Evolutionary conservation across 1,140 invertebrate genomes (phyloP).

Genomic region (Leucophenga varia): DNA sequence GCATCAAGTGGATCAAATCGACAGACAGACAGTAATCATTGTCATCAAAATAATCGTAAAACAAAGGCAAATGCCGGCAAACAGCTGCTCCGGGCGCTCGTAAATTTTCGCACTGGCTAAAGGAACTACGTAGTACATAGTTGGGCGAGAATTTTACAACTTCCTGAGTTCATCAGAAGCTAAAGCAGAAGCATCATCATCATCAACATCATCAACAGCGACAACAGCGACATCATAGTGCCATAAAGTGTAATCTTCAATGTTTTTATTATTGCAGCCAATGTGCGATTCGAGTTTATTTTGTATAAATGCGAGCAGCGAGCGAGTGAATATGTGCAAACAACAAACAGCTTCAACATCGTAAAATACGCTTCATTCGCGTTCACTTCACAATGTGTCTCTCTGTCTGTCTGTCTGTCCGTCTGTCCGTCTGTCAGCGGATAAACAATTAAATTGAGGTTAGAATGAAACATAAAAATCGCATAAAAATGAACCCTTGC

Average conservation of each 20-base stretch:
- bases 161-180: constrained; percentile 32
- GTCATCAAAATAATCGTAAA: constrained; percentile 44
- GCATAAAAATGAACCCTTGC: constrained; percentile 49
- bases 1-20: constrained; percentile 5
- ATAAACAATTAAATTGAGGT: constrained; percentile 58
- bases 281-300: no score
- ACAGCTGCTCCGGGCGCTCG: constrained; percentile 13
- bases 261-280: constrained; percentile 39
- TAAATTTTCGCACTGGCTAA: constrained; percentile 39
- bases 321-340: no score
- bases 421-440: constrained; percentile 41
- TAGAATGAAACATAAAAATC: constrained; percentile 55
- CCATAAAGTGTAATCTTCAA: constrained; percentile 50
- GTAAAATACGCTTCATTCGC: no score
- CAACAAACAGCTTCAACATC: no score
- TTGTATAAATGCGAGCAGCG: not conserved
- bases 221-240: constrained; percentile 4
- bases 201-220: no score
- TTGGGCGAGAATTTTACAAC: constrained; percentile 54
- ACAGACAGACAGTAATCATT: constrained; percentile 5
- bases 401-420: not conserved
- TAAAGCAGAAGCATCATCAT: no score
- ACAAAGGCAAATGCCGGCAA: constrained; percentile 17
- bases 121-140: no score
- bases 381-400: not conserved